phyloP scores from a whole-genome alignment of 2,797 vertebrate genomes.

The Enteromius afrohamiltoni region DNA sequence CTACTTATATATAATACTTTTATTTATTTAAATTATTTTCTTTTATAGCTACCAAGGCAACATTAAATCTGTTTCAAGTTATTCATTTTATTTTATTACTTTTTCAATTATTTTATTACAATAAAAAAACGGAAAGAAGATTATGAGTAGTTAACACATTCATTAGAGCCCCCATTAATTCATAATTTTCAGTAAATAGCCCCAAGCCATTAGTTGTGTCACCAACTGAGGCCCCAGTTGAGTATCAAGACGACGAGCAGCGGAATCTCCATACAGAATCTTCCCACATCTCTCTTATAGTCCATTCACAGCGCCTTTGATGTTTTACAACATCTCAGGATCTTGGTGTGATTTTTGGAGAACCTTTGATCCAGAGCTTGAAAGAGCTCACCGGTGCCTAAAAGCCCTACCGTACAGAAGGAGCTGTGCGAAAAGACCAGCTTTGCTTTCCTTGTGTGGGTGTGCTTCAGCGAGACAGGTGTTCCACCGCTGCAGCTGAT shows the following conservation, averaged over 20 bases:
- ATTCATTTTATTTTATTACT: not conserved
- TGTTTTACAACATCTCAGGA: conserved; percentile 21
- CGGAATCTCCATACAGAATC: not conserved
- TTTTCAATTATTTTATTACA: not conserved
- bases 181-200: not conserved
- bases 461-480: conserved; percentile 17
- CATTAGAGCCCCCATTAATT: not conserved
- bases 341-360: conserved; percentile 14
- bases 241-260: not conserved
- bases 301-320: conserved; percentile 16
- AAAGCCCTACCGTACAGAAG: conserved; percentile 8
- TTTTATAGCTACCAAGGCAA: not conserved
- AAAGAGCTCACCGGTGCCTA: conserved; percentile 17
- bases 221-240: not conserved
- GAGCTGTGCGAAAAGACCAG: not conserved
- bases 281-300: not conserved
- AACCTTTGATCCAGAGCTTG: conserved; percentile 36
- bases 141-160: not conserved
- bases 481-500: not conserved
- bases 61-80: too few relatives aligned
- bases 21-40: not conserved
- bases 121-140: not conserved
- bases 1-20: not conserved
- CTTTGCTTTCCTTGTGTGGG: not conserved
- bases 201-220: not conserved